phyloP scores from a whole-genome alignment of 1,140 invertebrate genomes.

The Drosophila ogumai region DNA sequence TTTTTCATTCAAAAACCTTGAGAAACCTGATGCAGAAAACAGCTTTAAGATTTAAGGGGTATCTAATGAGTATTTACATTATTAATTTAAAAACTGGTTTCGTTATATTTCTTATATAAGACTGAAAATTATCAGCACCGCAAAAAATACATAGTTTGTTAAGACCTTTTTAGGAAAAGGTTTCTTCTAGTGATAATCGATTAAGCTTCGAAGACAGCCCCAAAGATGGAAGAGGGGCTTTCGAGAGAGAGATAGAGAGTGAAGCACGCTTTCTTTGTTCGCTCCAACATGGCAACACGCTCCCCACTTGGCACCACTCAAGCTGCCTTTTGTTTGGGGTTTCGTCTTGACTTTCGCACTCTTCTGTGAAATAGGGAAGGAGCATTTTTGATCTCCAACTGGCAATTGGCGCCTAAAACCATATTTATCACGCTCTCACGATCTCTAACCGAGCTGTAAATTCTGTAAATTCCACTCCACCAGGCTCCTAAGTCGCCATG shows the following conservation, averaged over 20 bases:
- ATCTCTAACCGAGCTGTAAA: conserved; percentile 31
- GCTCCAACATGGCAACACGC: conserved; percentile 47
- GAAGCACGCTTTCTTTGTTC: conserved; percentile 30
- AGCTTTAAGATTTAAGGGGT: background rate
- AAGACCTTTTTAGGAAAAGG: conserved; percentile 1
- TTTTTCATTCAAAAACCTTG: background rate
- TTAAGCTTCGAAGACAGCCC: conserved; percentile 9
- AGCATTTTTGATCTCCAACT: background rate
- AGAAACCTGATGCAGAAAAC: background rate
- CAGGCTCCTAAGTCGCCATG: conserved; percentile 32
- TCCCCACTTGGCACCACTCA: conserved; percentile 32
- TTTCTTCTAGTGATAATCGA: conserved; percentile 9
- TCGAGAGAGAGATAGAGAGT: conserved; percentile 11
- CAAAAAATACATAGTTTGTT: background rate
- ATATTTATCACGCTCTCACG: background rate
- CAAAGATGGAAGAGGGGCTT: conserved; percentile 9
- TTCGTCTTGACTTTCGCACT: conserved; percentile 53
- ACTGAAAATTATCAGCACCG: background rate
- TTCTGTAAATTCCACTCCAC: conserved; percentile 25
- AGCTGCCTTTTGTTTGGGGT: conserved; percentile 46
- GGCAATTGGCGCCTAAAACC: conserved; percentile 10
- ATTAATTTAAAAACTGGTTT: background rate
- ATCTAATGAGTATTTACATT: background rate
- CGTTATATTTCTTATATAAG: background rate
- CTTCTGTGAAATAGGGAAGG: conserved; percentile 24